A percentile compares a stretch with the other conserved stretches of the same genome.
Conservation (phyloP, 2,888 invertebrate species). For the Heteromurus nitidus region DNA sequence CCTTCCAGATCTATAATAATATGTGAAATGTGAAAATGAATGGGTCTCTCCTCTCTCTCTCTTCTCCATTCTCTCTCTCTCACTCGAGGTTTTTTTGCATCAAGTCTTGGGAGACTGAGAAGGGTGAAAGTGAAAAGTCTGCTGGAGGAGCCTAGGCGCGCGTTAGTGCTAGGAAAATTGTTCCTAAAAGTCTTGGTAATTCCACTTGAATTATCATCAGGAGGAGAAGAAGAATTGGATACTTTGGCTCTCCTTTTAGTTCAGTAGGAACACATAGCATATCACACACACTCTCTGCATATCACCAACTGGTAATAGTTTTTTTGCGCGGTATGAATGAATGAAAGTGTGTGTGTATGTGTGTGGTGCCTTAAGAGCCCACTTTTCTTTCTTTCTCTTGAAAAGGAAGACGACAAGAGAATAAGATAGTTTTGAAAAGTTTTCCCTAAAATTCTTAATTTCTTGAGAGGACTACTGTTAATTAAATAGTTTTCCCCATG, state of each 20-base stretch:
- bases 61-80: slow-evolving; percentile 3
- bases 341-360: too few species aligned
- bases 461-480: slow-evolving; percentile 56
- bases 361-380: not conserved
- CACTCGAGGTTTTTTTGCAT: not conserved
- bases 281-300: too few species aligned
- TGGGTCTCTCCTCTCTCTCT: slow-evolving; percentile 23
- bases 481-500: slow-evolving; percentile 60
- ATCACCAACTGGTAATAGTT: too few species aligned
- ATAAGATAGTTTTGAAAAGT: slow-evolving; percentile 37
- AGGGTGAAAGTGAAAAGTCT: slow-evolving; percentile 13
- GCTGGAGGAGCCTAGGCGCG: too few species aligned
- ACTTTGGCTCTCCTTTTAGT: not conserved
- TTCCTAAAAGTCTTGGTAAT: slow-evolving; percentile 40
- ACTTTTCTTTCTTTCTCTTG: not conserved
- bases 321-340: too few species aligned
- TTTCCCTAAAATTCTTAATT: slow-evolving; percentile 64
- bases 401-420: slow-evolving; percentile 1
- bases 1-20: slow-evolving; percentile 42
- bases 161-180: not conserved
- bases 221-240: slow-evolving; percentile 42
- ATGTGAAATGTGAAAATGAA: slow-evolving; percentile 63
- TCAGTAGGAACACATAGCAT: slow-evolving; percentile 9
- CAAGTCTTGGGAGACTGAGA: too few species aligned
- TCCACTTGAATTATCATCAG: slow-evolving; percentile 61